Percentiles rank a stretch among this genome's conserved stretches.
These are phyloP conservation scores for Orussus abietinus DNA, from an alignment of 1,140 invertebrate species.

Conservation along the genomic window DNA sequence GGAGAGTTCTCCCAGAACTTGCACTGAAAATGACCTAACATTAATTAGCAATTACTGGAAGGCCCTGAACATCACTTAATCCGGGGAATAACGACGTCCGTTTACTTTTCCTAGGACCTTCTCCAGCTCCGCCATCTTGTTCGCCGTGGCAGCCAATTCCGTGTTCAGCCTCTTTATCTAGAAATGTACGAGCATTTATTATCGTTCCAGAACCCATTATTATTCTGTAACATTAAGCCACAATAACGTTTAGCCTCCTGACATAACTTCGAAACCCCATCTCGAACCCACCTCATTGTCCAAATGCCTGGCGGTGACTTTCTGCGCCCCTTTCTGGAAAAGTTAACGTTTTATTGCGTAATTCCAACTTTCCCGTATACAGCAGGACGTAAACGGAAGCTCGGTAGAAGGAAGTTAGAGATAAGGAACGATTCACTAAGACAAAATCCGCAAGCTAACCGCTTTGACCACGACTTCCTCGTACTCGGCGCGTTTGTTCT, in stretches of 20 bases:
- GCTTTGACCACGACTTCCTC: conserved; percentile 35
- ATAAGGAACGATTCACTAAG: no score
- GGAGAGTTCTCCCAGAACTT: conserved; percentile 16
- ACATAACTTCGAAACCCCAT: no score
- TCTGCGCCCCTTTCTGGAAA: conserved; percentile 34
- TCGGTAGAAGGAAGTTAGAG: no score
- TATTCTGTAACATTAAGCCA: no score
- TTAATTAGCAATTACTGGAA: conserved; percentile 27
- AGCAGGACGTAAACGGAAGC: no score
- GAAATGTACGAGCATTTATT: no score
- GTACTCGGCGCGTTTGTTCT: conserved; percentile 37
- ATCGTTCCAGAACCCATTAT: no score
- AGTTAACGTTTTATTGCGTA: no score
- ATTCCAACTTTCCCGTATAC: no score
- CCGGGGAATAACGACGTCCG: background rate
- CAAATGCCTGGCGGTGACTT: conserved; percentile 23
- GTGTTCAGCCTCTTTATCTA: conserved; percentile 28
- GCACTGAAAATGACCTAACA: conserved; percentile 33
- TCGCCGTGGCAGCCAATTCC: conserved; percentile 22
- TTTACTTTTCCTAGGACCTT: conserved; percentile 38
- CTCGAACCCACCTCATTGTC: conserved; percentile 34
- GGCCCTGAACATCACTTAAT: background rate
- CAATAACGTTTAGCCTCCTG: no score
- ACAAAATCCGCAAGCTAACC: no score
- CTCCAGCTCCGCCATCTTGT: conserved; percentile 31